Evolutionary conservation across 2,797 vertebrate genomes (phyloP).

Genomic region (Tenualosa ilisha): DNA sequence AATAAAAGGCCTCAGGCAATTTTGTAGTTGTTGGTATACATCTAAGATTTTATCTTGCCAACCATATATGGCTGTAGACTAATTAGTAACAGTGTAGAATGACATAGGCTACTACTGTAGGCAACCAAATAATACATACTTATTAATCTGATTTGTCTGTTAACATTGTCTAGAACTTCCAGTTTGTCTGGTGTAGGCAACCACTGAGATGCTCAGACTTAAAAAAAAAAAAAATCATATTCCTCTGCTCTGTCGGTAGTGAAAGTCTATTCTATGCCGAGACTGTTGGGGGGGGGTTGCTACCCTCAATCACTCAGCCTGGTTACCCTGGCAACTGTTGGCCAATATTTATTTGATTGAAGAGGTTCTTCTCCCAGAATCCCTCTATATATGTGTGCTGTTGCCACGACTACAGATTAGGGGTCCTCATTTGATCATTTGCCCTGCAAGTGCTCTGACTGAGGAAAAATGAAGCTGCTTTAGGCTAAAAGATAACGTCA

Average conservation of each 20-base stretch:
- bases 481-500: neutral
- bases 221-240: neutral
- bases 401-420: conserved; percentile 42
- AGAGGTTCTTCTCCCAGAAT: conserved; percentile 28
- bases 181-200: neutral
- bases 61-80: neutral
- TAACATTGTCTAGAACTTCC: too few relatives aligned
- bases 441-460: neutral
- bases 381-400: neutral
- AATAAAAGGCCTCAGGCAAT: neutral
- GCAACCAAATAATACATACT: neutral
- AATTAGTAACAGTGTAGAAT: neutral
- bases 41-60: neutral
- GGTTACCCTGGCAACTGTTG: conserved; percentile 49
- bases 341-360: conserved; percentile 23
- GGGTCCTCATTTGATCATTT: neutral
- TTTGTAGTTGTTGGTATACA: neutral
- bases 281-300: neutral
- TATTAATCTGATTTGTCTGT: neutral
- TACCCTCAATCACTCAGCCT: neutral
- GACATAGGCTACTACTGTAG: neutral
- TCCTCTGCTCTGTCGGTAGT: neutral
- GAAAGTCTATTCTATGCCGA: neutral
- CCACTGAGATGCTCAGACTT: neutral
- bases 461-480: neutral